phyloP scores from a whole-genome alignment of 2,888 invertebrate species.

The Melanostoma scalare region DNA sequence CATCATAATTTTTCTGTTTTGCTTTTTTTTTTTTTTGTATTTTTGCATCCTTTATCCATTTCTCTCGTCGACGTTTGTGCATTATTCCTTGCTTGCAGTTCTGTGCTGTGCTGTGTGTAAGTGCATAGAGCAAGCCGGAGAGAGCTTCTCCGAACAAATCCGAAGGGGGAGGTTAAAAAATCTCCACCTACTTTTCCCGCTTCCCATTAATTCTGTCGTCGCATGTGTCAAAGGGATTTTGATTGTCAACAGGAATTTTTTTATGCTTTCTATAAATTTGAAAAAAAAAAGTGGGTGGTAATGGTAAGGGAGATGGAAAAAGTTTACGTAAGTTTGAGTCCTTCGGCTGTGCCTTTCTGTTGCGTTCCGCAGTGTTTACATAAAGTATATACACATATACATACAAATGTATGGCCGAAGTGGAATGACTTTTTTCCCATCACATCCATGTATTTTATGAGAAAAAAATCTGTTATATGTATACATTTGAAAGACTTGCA shows the following conservation, averaged over 20 bases:
- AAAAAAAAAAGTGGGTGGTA: conserved; percentile 51
- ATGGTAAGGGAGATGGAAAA: conserved; percentile 45
- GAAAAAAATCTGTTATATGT: conserved; percentile 37
- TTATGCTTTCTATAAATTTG: conserved; percentile 67
- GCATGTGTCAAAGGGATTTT: conserved; percentile 73
- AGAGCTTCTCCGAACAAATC: conserved; percentile 35
- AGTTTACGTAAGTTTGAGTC: conserved; percentile 71
- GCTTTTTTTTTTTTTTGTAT: conserved; percentile 23
- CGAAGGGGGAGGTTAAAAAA: conserved; percentile 49
- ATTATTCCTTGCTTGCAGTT: conserved; percentile 28
- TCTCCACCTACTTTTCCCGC: conserved; percentile 70
- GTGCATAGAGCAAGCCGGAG: conserved; percentile 40
- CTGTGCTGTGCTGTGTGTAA: conserved; percentile 37
- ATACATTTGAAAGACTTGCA: conserved; percentile 51
- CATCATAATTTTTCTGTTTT: conserved; percentile 51
- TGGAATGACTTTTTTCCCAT: conserved; percentile 70
- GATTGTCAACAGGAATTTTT: conserved; percentile 71
- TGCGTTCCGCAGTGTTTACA: conserved; percentile 60
- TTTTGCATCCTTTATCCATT: conserved; percentile 34
- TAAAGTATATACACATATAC: conserved; percentile 27
- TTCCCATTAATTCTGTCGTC: conserved; percentile 72
- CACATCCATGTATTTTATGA: conserved; percentile 57
- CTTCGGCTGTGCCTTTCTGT: conserved; percentile 68
- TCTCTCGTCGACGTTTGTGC: conserved; percentile 34
- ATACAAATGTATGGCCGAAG: conserved; percentile 28